Evolutionary conservation across 2,113 vertebrate genomes (phyloP).

Genomic region (Hepsetus odoe): DNA sequence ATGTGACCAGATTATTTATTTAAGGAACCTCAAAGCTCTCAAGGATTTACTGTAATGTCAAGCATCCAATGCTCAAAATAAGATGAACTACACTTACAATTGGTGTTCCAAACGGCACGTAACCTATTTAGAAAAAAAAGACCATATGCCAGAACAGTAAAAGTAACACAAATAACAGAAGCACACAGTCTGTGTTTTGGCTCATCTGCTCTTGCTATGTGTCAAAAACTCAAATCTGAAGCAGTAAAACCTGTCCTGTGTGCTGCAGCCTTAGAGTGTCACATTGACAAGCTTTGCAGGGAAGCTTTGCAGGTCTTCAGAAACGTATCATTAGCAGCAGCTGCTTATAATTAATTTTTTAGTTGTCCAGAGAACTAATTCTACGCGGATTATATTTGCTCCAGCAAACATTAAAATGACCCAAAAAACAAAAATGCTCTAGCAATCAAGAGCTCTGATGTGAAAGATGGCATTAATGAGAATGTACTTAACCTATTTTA

Average conservation of each 20-base stretch:
- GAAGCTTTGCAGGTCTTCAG: no score
- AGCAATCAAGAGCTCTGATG: no score
- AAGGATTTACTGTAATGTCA: not conserved
- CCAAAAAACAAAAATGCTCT: no score
- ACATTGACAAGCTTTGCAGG: no score
- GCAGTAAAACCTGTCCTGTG: conserved; percentile 2
- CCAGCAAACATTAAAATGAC: no score
- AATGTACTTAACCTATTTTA: no score
- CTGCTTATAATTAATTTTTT: no score
- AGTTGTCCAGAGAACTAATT: no score
- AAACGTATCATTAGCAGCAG: no score
- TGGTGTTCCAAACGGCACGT: conserved; percentile 97
- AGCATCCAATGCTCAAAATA: not conserved
- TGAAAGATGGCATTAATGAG: no score
- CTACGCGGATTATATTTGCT: no score
- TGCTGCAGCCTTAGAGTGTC: no score
- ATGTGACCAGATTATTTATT: not conserved
- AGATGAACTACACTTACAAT: conserved; percentile 85
- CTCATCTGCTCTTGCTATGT: not conserved
- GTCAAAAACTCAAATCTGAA: conserved; percentile 15
- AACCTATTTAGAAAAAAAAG: conserved; percentile 77
- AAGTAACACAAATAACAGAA: conserved; percentile 38
- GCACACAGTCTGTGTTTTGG: not conserved
- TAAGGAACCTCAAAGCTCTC: not conserved
- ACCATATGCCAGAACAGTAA: conserved; percentile 13